Evolutionary conservation across 2,113 vertebrate species (phyloP).

Genomic region (Podocnemis expansa): DNA sequence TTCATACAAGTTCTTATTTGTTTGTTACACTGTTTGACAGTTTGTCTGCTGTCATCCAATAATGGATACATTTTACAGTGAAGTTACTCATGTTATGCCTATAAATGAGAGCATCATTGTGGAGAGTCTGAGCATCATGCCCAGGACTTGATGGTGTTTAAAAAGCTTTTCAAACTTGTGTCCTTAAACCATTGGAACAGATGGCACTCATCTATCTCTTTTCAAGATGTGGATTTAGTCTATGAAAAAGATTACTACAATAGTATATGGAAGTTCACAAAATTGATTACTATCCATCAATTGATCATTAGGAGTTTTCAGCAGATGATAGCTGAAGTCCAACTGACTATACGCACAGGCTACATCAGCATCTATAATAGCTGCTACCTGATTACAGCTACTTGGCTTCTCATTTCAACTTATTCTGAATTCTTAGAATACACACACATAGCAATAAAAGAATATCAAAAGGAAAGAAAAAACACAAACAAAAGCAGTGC

Average conservation of each 20-base stretch:
- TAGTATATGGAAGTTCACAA: slow-evolving; percentile 7
- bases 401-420: not conserved
- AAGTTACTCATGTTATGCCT: slow-evolving; percentile 48
- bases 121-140: slow-evolving; percentile 24
- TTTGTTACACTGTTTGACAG: slow-evolving; percentile 68
- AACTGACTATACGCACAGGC: not conserved
- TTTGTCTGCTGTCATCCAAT: slow-evolving; percentile 68
- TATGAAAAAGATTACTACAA: slow-evolving; percentile 1
- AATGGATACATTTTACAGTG: slow-evolving; percentile 57
- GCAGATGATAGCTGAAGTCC: not conserved
- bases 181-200: slow-evolving; percentile 8
- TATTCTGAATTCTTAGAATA: not conserved
- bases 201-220: slow-evolving; percentile 45
- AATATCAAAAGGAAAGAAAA: not conserved
- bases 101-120: slow-evolving; percentile 33
- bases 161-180: slow-evolving; percentile 38
- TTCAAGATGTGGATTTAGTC: slow-evolving; percentile 12
- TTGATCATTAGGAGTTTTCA: slow-evolving; percentile 3
- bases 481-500: not conserved
- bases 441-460: not conserved
- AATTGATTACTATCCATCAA: not conserved
- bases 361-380: not conserved
- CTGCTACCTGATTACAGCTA: not conserved
- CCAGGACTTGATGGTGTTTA: slow-evolving; percentile 3
- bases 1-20: slow-evolving; percentile 68